phyloP scores from a whole-genome alignment of 2,113 vertebrate genomes.

The Oplegnathus fasciatus region DNA sequence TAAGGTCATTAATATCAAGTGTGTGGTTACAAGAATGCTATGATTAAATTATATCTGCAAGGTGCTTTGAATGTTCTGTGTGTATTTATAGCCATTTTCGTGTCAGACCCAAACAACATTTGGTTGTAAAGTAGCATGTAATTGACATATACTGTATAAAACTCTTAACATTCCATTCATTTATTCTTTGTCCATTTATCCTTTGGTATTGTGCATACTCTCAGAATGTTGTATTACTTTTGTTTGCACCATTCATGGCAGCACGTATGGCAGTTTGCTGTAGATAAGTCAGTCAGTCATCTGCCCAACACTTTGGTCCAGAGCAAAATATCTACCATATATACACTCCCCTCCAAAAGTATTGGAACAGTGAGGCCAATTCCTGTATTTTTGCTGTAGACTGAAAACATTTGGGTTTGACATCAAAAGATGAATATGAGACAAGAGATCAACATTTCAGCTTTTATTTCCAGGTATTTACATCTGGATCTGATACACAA shows the following conservation, averaged over 20 bases:
- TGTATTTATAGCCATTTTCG: not conserved
- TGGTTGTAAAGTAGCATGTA: not conserved
- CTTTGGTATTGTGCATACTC: not conserved
- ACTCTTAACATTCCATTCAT: not conserved
- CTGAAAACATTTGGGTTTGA: too few relatives aligned
- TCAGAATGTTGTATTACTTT: not conserved
- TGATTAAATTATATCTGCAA: too few relatives aligned
- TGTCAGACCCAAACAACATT: too few relatives aligned
- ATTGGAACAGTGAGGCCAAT: too few relatives aligned
- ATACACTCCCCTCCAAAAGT: too few relatives aligned
- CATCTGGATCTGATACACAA: too few relatives aligned
- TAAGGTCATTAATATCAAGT: not conserved
- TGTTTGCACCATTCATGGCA: not conserved
- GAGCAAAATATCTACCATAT: not conserved
- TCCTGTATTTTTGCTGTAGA: too few relatives aligned
- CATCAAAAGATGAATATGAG: too few relatives aligned
- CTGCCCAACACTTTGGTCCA: not conserved
- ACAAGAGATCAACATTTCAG: too few relatives aligned
- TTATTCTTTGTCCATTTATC: not conserved
- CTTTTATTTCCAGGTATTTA: too few relatives aligned
- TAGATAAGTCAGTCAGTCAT: not conserved
- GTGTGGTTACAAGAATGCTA: not conserved
- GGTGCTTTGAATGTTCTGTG: not conserved
- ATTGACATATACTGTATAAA: not conserved
- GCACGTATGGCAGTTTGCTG: not conserved